Conservation (phyloP, 2,888 invertebrate species). For the Zaprionus bogoriensis region DNA sequence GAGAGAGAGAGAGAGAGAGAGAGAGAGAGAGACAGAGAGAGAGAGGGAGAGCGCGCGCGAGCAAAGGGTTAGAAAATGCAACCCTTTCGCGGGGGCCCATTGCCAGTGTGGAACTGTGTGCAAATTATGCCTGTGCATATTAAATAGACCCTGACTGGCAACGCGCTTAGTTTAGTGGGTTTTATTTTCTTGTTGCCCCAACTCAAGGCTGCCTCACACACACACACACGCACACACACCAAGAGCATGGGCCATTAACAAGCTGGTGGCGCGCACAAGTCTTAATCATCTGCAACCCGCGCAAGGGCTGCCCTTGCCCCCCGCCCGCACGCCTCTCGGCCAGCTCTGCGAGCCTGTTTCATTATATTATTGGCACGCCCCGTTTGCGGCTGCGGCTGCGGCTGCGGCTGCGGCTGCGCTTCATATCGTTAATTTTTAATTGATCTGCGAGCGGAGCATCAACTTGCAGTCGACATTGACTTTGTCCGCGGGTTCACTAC, state of each 20-base stretch:
- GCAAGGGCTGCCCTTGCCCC: slow-evolving; percentile 32
- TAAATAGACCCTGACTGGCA: slow-evolving; percentile 60
- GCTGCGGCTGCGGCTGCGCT: slow-evolving; percentile 68
- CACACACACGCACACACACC: no score
- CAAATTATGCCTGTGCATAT: slow-evolving; percentile 77
- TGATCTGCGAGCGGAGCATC: slow-evolving; percentile 71
- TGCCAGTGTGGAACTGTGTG: slow-evolving; percentile 50
- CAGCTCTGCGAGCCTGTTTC: slow-evolving; percentile 69
- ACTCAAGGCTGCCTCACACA: slow-evolving; percentile 31
- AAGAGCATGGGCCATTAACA: slow-evolving; percentile 32
- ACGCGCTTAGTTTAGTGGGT: slow-evolving; percentile 4
- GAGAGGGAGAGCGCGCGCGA: no score
- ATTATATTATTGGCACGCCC: slow-evolving; percentile 82
- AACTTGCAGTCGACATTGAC: slow-evolving; percentile 50
- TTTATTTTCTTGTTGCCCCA: slow-evolving; percentile 1
- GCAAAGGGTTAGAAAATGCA: slow-evolving; percentile 66
- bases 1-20: no score
- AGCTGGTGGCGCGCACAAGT: slow-evolving; percentile 21
- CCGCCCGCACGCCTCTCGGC: slow-evolving; percentile 5
- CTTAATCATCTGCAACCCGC: slow-evolving; percentile 48
- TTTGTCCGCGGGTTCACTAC: not conserved
- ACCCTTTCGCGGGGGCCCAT: slow-evolving; percentile 47
- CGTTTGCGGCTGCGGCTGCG: slow-evolving; percentile 64
- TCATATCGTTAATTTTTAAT: slow-evolving; percentile 82
- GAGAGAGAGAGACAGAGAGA: no score